A percentile compares a stretch with the other conserved stretches of the same genome.
phyloP scores from a whole-genome alignment of 2,113 vertebrate species.

The Gobius niger region DNA sequence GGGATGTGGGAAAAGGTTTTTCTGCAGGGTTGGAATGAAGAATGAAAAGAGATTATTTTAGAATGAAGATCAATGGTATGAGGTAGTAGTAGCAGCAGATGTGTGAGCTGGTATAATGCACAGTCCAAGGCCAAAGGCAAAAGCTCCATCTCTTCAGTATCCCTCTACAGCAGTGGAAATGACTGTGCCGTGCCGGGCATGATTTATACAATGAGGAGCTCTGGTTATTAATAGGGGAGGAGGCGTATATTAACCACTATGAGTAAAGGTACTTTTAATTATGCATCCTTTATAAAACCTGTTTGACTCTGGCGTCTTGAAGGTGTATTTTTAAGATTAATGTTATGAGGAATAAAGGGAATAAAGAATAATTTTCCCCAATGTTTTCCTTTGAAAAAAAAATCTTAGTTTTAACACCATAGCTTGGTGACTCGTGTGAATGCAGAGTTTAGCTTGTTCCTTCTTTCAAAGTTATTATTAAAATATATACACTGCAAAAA shows the following conservation, averaged over 20 bases:
- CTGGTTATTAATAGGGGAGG: slow-evolving; percentile 71
- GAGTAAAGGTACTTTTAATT: slow-evolving; percentile 78
- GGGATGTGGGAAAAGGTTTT: slow-evolving; percentile 68
- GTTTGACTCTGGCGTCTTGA: slow-evolving; percentile 61
- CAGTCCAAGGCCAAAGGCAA: slow-evolving; percentile 72
- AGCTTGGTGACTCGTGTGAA: too few species aligned
- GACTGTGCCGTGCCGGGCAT: slow-evolving; percentile 66
- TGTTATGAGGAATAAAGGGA: slow-evolving; percentile 22
- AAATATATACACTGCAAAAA: too few species aligned
- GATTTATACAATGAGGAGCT: slow-evolving; percentile 74
- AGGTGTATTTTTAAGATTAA: slow-evolving; percentile 55
- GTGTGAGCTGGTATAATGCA: slow-evolving; percentile 67
- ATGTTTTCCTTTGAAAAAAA: neutral
- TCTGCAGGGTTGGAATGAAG: slow-evolving; percentile 73
- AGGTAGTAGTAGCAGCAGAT: slow-evolving; percentile 47
- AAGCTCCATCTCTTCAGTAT: slow-evolving; percentile 69
- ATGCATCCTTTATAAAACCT: slow-evolving; percentile 73
- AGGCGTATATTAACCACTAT: slow-evolving; percentile 75
- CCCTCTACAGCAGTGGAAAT: slow-evolving; percentile 68
- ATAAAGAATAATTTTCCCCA: slow-evolving; percentile 12
- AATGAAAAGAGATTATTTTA: slow-evolving; percentile 80
- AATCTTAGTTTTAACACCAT: too few species aligned
- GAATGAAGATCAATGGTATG: slow-evolving; percentile 76
- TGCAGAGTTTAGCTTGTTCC: too few species aligned
- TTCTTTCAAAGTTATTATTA: too few species aligned